Percentiles rank a stretch among this genome's conserved stretches.
phyloP scores from a whole-genome alignment of 2,113 vertebrate species.

The Gambusia holbrooki region DNA sequence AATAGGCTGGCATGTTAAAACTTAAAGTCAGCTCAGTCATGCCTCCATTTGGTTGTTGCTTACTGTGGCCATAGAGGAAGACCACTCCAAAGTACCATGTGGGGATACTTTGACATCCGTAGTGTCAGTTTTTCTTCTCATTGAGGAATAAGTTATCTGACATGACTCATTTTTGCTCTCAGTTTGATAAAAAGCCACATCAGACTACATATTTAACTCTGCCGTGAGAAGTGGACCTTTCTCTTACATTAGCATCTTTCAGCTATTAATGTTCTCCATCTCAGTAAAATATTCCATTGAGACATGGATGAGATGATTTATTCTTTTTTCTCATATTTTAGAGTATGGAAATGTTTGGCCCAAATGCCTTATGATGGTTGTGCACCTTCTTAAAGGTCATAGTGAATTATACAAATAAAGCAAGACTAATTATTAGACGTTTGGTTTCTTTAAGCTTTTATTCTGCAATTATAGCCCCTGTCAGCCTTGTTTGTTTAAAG shows the following conservation, averaged over 20 bases:
- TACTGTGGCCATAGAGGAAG: conserved; percentile 1
- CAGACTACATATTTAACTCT: conserved; percentile 2
- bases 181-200: conserved; percentile 5
- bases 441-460: conserved; percentile 26
- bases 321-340: conserved; percentile 14
- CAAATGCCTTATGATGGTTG: conserved; percentile 61
- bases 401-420: conserved; percentile 29
- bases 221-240: conserved; percentile 17
- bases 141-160: conserved; percentile 19
- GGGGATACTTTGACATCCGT: conserved; percentile 17
- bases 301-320: conserved; percentile 11
- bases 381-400: conserved; percentile 18
- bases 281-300: conserved; percentile 27
- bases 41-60: conserved; percentile 20
- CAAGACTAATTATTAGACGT: conserved; percentile 7
- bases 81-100: conserved; percentile 5
- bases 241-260: neutral
- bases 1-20: conserved; percentile 26
- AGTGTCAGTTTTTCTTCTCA: conserved; percentile 14
- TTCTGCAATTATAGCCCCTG: conserved; percentile 1
- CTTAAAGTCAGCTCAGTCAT: conserved; percentile 8
- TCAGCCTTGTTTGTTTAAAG: neutral
- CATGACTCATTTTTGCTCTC: conserved; percentile 12
- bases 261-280: conserved; percentile 2
- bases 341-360: conserved; percentile 38